phyloP scores from a whole-genome alignment of 2,113 vertebrate genomes.

The Upupa epops region DNA sequence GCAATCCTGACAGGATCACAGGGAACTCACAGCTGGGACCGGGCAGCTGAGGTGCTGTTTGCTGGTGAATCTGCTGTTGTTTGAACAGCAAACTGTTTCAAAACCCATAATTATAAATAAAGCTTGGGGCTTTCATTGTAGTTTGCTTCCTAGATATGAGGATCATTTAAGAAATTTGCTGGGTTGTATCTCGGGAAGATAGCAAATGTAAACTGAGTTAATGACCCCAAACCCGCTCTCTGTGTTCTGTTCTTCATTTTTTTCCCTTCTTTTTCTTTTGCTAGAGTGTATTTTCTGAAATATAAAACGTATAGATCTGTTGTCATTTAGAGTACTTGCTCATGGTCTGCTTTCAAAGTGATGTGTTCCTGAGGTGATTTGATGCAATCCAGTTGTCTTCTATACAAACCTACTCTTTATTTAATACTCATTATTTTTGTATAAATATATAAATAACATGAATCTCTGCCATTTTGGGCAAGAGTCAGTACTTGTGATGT shows the following conservation, averaged over 20 bases:
- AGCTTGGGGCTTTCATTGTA: background rate
- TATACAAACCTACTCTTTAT: background rate
- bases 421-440: background rate
- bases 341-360: background rate
- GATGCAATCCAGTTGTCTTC: background rate
- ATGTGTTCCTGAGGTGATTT: background rate
- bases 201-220: background rate
- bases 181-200: background rate
- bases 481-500: background rate
- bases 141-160: background rate
- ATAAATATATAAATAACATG: background rate
- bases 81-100: background rate
- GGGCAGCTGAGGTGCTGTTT: background rate
- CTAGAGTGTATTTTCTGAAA: background rate
- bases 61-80: background rate
- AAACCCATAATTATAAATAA: background rate
- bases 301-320: background rate
- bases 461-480: background rate
- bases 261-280: background rate
- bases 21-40: background rate
- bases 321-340: background rate
- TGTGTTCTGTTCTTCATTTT: background rate
- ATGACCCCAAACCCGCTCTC: background rate
- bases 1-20: background rate
- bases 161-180: background rate